Evolutionary conservation across 1,140 invertebrate species (phyloP).

Genomic region (Globodera ellingtonae): DNA sequence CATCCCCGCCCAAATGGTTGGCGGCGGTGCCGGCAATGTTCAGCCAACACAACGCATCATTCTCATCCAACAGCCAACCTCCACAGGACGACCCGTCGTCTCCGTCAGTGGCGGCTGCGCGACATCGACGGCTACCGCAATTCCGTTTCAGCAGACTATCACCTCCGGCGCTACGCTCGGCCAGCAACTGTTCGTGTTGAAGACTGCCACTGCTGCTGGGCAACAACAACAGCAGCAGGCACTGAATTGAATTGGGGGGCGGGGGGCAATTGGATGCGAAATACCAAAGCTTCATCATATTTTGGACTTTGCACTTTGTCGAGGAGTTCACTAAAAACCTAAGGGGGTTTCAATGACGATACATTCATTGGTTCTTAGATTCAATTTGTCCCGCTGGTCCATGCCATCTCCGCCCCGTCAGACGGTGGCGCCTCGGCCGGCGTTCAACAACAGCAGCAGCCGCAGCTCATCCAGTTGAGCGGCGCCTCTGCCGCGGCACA

Average conservation of each 20-base stretch:
- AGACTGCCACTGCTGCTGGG: neutral
- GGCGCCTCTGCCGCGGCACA: slow-evolving; percentile 15
- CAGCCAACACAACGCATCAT: slow-evolving; percentile 5
- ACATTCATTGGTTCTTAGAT: slow-evolving; percentile 28
- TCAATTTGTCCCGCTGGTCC: slow-evolving; percentile 35
- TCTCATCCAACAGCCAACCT: slow-evolving; percentile 9
- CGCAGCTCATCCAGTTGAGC: slow-evolving; percentile 37
- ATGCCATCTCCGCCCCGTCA: slow-evolving; percentile 17
- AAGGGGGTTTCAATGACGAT: neutral
- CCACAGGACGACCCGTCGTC: neutral
- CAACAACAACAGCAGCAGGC: neutral
- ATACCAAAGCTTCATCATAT: too few relatives aligned
- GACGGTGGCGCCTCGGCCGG: neutral
- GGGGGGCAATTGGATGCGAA: too few relatives aligned
- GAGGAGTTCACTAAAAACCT: too few relatives aligned
- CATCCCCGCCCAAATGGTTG: slow-evolving; percentile 3
- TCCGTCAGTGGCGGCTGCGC: neutral
- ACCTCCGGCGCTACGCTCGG: neutral
- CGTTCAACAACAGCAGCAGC: neutral
- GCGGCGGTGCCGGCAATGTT: neutral
- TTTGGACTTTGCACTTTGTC: too few relatives aligned
- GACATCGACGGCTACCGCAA: neutral
- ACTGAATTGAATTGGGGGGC: neutral
- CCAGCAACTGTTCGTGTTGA: slow-evolving; percentile 12
- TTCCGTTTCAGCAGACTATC: neutral